Evolutionary conservation across 1,140 invertebrate species (phyloP), one percentile per base, ranked within the genome.

Genomic region (Nomia melanderi): DNA sequence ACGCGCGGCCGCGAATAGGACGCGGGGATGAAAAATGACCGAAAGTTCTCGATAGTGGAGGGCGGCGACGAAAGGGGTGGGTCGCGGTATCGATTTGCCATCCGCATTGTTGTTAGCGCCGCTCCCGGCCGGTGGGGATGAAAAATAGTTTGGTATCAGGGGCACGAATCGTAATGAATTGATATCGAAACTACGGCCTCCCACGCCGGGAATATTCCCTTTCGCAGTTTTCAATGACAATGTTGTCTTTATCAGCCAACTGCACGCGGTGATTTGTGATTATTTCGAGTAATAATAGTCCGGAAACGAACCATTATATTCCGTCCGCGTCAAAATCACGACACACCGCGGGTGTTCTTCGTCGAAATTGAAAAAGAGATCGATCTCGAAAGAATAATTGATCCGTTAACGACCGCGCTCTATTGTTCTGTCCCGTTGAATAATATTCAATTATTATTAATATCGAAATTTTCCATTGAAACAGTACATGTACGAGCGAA

Each of bases 101-200:
- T 86, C 74, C 78, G 83, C 81, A 87, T 87, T 87, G 86, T 86
- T 86, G 86, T 83, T 66, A 73, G 78, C 53, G 86, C 31, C 66
- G 62, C 62, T n/a, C n/a, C n/a, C n/a, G 67, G 70, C 50, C 67
- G 66, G 63, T 31, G 67, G 73, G 70, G 78, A 59, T 77, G 81
- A 79, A 77, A 85, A 88, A 89, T 89, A 87, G 86, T 83, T 80
- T 76, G 72, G 79, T 88, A 87, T 88, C 79, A 85, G 73, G 74
- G 77, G 63, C 54, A 69, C 62, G 78, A 64, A 56, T 72, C 69
- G 79, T 87, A 86, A 89, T 89, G 86, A 89, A 88, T 89, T 85
- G 86, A 87, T 84, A 84, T 70, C 82, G 78, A 86, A 87, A 88
- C 81, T 78, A 77, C 78, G 6, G 83, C 75, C 81, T 86, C 85